Evolutionary conservation across 2,797 vertebrate species (phyloP), one percentile per base, ranked within the genome.

Genomic region (Crocidura indochinensis): DNA sequence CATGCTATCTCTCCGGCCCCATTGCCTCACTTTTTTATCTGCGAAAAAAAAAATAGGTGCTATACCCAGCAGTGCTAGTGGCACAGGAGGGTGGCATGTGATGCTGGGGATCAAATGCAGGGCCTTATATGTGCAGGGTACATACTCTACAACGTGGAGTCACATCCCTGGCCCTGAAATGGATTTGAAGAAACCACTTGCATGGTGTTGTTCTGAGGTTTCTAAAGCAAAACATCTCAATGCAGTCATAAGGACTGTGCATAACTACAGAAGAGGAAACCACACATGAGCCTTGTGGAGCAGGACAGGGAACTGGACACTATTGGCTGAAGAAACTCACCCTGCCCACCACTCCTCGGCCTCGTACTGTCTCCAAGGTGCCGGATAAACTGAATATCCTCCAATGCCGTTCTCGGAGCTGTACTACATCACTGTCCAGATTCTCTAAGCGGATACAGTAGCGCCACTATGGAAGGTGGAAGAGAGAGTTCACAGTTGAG

Each of bases 361-460:
- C 99, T 49, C 99, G 97, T 76, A 99, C 99, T 0, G 99, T 99
- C 97, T 99, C 99, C 98, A 99, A 97, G 62, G 99, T 99, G 94
- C 99, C 99, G 0, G 99, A 99, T 71, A 99, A 98, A 96, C 99
- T 99, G 96, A 99, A 99, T 98, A 99, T 99, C 96, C 99, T 98
- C 99, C 99, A 99, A 97, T 99, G 99, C 71, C 99, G 96, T 67
- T 99, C 99, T 38, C 99, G 98, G 65, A 99, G 98, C 95, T 99
- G 99, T 31, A 99, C 99, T 86, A 99, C 99, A 51, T 99, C 99
- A 0, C 95, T 98, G 76, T 99, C 98, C 64, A 99, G 98, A 97
- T 99, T 99, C 97, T 99, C 99, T 97, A 99, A 95, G 69, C 99
- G 99, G 91, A 99, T 99, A 68, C 99, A 99, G 97, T 99, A 99